Evolutionary conservation across 2,888 invertebrate genomes (phyloP).

Genomic region (Melanchra persicariae): DNA sequence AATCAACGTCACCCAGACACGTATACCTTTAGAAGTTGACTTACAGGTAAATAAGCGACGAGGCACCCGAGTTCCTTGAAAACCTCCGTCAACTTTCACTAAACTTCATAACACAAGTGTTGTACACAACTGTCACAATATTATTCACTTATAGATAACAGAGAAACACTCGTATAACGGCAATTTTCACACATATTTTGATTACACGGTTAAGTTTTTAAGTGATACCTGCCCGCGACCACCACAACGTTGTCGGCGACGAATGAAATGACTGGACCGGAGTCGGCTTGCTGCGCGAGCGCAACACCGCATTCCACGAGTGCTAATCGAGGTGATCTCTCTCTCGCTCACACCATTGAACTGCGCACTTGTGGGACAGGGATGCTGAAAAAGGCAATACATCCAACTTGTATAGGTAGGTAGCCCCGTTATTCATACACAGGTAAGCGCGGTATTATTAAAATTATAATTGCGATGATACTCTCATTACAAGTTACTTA

Average conservation of each 20-base stretch:
- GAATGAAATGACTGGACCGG: conserved; percentile 84
- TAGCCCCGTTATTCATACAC: conserved; percentile 87
- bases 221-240: conserved; percentile 73
- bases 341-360: conserved; percentile 75
- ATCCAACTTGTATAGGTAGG: conserved; percentile 78
- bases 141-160: conserved; percentile 82
- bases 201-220: conserved; percentile 75
- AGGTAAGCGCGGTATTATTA: conserved; percentile 82
- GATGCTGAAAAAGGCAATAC: conserved; percentile 69
- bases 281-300: conserved; percentile 83
- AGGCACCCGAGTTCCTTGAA: conserved; percentile 83
- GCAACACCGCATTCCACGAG: conserved; percentile 88
- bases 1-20: conserved; percentile 86
- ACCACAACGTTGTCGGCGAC: conserved; percentile 79
- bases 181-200: conserved; percentile 88
- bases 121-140: conserved; percentile 81
- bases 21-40: conserved; percentile 81
- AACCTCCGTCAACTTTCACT: conserved; percentile 85
- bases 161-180: conserved; percentile 81
- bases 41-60: conserved; percentile 85
- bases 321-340: conserved; percentile 78
- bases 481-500: conserved; percentile 40
- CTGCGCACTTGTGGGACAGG: conserved; percentile 60
- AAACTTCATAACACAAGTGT: conserved; percentile 88
- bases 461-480: conserved; percentile 67